Evolutionary conservation across 2,888 invertebrate genomes (phyloP).

Genomic region (Colletes collaris): DNA sequence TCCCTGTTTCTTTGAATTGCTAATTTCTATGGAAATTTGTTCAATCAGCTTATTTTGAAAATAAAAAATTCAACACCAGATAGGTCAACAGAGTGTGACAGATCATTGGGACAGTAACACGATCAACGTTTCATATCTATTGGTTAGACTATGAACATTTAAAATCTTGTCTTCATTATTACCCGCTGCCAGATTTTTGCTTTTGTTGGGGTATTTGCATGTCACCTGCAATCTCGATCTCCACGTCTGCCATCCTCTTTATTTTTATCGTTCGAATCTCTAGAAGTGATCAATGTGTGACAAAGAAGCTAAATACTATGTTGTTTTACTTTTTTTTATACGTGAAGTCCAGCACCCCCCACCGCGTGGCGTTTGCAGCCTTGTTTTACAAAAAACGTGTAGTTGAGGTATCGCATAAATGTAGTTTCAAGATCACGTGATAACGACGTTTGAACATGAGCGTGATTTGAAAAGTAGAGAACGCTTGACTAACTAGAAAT

Average conservation of each 20-base stretch:
- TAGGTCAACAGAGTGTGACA: background rate
- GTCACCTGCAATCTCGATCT: constrained; percentile 76
- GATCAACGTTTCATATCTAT: constrained; percentile 3
- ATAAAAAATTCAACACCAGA: background rate
- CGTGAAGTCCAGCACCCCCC: constrained; percentile 32
- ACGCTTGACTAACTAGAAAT: too few species aligned
- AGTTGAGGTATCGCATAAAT: too few species aligned
- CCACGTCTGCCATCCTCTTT: constrained; percentile 71
- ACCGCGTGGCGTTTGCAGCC: constrained; percentile 27
- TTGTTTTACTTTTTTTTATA: constrained; percentile 30
- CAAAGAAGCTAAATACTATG: constrained; percentile 23
- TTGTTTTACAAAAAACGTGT: constrained; percentile 44
- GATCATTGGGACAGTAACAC: background rate
- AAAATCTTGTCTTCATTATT: constrained; percentile 27
- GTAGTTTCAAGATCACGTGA: too few species aligned
- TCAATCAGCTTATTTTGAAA: background rate
- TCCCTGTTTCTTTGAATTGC: too few species aligned
- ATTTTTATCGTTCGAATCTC: constrained; percentile 9
- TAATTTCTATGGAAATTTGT: background rate
- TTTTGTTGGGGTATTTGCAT: constrained; percentile 67
- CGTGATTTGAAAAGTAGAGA: too few species aligned
- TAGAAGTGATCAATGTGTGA: constrained; percentile 5
- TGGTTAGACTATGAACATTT: constrained; percentile 33
- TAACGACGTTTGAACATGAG: too few species aligned
- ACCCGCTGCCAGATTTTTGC: constrained; percentile 57